Conservation (phyloP, 2,888 invertebrate genomes). For the Galeopsomyia nigrocyanea region DNA sequence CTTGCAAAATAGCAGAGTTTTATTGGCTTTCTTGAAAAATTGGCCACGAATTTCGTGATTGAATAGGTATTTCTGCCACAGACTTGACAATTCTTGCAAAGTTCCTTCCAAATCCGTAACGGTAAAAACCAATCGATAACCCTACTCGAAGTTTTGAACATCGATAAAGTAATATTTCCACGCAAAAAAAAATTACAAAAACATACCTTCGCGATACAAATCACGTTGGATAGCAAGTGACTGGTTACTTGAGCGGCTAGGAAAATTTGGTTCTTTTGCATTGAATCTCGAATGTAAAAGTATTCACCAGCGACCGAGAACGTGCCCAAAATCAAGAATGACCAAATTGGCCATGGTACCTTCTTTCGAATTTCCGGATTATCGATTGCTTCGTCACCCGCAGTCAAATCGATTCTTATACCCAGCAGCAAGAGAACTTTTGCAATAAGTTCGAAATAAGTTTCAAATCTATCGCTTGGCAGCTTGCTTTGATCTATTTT, state of each 20-base stretch:
- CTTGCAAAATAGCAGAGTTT: constrained; percentile 1
- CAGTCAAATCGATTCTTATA: no score
- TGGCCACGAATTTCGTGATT: not conserved
- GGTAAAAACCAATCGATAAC: not conserved
- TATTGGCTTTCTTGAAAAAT: not conserved
- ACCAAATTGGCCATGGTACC: no score
- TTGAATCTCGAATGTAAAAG: no score
- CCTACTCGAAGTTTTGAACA: not conserved
- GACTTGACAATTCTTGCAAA: not conserved
- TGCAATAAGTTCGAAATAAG: no score
- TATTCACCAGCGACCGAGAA: no score
- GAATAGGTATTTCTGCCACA: not conserved
- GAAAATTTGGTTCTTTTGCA: not conserved
- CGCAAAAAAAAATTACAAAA: not conserved
- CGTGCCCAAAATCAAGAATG: no score
- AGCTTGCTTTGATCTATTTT: no score
- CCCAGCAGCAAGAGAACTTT: no score
- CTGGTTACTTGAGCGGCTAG: not conserved
- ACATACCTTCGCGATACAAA: constrained; percentile 14
- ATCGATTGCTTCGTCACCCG: no score
- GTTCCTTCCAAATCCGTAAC: not conserved
- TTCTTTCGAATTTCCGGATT: no score
- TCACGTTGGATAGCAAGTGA: not conserved
- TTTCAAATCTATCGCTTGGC: no score
- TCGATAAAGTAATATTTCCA: not conserved